Conservation (phyloP, 1,140 invertebrate species). For the Ctenoplectra terminalis region DNA sequence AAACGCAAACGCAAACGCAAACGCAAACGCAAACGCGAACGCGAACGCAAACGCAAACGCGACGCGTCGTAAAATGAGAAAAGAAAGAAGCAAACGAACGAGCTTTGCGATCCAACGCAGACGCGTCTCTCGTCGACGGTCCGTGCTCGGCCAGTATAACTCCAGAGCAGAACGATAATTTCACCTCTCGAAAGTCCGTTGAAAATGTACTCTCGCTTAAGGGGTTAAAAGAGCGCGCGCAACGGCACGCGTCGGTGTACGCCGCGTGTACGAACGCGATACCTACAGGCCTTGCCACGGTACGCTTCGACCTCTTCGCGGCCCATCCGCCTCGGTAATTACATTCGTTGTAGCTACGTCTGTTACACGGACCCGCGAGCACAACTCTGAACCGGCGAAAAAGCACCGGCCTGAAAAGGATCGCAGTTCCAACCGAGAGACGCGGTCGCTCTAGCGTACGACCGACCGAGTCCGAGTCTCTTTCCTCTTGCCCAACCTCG, state of each 20-base stretch:
- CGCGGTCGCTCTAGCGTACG: conserved; percentile 37
- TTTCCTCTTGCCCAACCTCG: neutral
- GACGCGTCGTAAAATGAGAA: neutral
- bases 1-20: too few species aligned
- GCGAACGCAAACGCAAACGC: too few species aligned
- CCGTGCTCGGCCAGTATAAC: neutral
- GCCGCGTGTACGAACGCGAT: conserved; percentile 4
- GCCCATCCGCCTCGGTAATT: conserved; percentile 49
- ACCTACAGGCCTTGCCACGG: neutral
- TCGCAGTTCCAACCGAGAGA: conserved; percentile 5
- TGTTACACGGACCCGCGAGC: conserved; percentile 53
- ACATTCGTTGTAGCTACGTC: conserved; percentile 67
- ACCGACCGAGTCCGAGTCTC: neutral
- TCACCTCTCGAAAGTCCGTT: neutral
- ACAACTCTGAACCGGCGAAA: neutral
- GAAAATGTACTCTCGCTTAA: conserved; percentile 34
- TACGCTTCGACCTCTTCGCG: neutral
- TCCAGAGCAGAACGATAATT: conserved; percentile 18
- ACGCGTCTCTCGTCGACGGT: conserved; percentile 6
- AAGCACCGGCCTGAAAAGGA: conserved; percentile 17
- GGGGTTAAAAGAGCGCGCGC: conserved; percentile 35
- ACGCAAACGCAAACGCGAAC: too few species aligned
- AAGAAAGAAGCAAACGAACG: neutral
- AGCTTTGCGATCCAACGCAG: conserved; percentile 6
- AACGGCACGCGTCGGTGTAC: neutral